Evolutionary conservation across 2,888 invertebrate genomes (phyloP), one percentile per base, ranked within the genome.

Genomic region (Scotopteryx bipunctaria): DNA sequence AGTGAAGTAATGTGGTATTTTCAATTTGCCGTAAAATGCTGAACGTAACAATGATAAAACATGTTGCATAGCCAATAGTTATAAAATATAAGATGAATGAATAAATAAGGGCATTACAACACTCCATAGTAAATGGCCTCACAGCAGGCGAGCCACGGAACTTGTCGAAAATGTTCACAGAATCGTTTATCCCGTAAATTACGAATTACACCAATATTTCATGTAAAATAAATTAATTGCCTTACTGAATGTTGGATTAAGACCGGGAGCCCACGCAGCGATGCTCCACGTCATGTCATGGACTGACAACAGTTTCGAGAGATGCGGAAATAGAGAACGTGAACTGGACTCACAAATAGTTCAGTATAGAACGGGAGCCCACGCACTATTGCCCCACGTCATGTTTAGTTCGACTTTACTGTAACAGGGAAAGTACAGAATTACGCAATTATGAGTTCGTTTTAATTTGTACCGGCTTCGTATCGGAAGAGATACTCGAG

Each of bases 251-350:
- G 33, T 27, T 35, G 13, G 23, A 49, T 25, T 29, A 41, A 49
- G 48, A 27, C 41, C 41, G 6, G 42, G 16, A 42, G 42, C 42
- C 49, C 49, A 48, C 42, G 49, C 49, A 5, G 16, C 6, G 49
- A 9, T 36, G 29, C 29, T 11, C 9, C 3, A 21, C 49, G 49
- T 49, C 49, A 49, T 49, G 36, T 49, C 42, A 9, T 9, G 23
- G 23, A 23, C 6, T 8, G n/a, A n/a, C n/a, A n/a, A n/a, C n/a
- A n/a, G n/a, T n/a, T n/a, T n/a, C n/a, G n/a, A n/a, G n/a, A n/a
- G n/a, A n/a, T 47, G 16, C 40, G 46, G 40, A 47, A 40, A 40
- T 9, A 31, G 37, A 16, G 36, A 31, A 49, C 29, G 21, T 29
- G 29, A 42, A 17, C 14, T 23, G 15, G 36, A 19, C 19, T 14